Percentiles rank a stretch among this genome's conserved stretches.
These are phyloP conservation scores for Tupaia chinensis DNA, from an alignment of 2,113 vertebrate genomes.

Conservation along the genomic window DNA sequence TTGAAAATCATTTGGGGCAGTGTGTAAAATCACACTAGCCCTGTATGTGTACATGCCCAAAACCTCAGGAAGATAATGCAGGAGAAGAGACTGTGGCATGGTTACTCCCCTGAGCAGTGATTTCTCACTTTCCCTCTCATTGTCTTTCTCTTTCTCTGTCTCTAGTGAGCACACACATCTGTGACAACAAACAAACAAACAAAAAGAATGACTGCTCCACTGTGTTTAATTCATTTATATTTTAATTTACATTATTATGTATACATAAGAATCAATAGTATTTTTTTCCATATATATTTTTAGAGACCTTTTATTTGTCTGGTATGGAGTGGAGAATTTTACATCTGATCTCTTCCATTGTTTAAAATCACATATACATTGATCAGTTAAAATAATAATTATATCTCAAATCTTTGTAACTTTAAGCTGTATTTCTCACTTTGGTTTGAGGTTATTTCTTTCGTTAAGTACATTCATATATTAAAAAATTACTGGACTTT, in stretches of 20 bases:
- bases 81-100: too few species aligned
- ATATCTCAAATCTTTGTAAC: neutral
- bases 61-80: too few species aligned
- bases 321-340: neutral
- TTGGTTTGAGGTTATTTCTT: neutral
- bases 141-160: too few species aligned
- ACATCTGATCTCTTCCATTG: neutral
- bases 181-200: too few species aligned
- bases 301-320: neutral
- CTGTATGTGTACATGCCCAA: too few species aligned
- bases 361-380: neutral
- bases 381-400: neutral
- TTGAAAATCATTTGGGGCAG: too few species aligned
- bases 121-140: too few species aligned
- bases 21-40: too few species aligned
- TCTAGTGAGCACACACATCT: too few species aligned
- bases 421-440: slow-evolving; percentile 11
- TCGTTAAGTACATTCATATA: neutral
- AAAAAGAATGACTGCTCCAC: neutral
- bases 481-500: neutral
- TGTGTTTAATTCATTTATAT: neutral
- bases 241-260: slow-evolving; percentile 5
- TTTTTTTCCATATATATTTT: neutral
- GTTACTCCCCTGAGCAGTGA: too few species aligned
- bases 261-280: neutral